These are phyloP conservation scores for Heterotilapia buettikoferi DNA, from an alignment of 2,113 vertebrate species.

Conservation along the genomic window DNA sequence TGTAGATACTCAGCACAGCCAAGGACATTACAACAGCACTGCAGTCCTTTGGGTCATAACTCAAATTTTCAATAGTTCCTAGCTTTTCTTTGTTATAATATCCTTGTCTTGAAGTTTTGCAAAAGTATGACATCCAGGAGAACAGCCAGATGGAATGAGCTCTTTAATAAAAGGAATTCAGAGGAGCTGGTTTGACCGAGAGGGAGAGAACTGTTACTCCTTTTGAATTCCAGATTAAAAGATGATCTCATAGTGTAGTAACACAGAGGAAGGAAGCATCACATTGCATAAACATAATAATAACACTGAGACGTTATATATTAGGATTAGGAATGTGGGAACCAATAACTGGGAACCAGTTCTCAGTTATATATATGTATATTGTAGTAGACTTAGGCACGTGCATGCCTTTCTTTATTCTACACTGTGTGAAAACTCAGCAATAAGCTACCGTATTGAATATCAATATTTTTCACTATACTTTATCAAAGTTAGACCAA, in stretches of 20 bases:
- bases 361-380: background rate
- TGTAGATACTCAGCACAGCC: constrained; percentile 17
- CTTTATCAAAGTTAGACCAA: background rate
- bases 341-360: background rate
- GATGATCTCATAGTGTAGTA: constrained; percentile 4
- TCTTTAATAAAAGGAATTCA: constrained; percentile 28
- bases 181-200: constrained; percentile 23
- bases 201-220: background rate
- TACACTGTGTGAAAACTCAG: background rate
- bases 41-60: background rate
- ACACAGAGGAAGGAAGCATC: background rate
- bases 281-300: background rate
- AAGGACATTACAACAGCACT: constrained; percentile 32
- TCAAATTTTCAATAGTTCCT: background rate
- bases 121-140: background rate
- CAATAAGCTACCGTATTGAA: background rate
- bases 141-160: background rate
- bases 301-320: background rate
- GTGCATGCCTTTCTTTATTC: background rate
- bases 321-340: background rate
- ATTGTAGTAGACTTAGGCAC: background rate
- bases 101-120: background rate
- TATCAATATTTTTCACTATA: background rate
- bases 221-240: constrained; percentile 28
- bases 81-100: background rate